Base-by-base conservation (phyloP, 2,888 invertebrate species). In the Polydrusus tereticollis region DNA sequence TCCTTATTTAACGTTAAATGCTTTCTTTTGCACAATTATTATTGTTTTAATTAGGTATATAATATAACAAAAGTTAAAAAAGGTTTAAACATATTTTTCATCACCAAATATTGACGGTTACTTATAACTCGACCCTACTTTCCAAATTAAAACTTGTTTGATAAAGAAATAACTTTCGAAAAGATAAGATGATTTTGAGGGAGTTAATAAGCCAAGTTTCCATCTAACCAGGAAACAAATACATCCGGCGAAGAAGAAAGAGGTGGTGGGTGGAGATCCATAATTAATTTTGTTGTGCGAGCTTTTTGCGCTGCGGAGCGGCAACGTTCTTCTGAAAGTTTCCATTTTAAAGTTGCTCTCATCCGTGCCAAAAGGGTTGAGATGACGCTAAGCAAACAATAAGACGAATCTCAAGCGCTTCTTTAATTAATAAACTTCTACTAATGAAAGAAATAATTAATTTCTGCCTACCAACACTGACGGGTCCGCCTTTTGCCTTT, bases 381-480 rank as follows among this genome's bases (percentile, higher is more conserved):
- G 84, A 85, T 85, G 85, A 85, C 85, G 85, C 82, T 85, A 80
- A 80, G 83, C 82, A 85, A 85, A 85, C 85, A 85, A 81, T 82
- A 81, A 84, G 85, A 84, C 85, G 82, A 83, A 82, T 83, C 83
- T 82, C 81, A 79, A 83, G 83, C 83, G 85, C 85, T 85, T 85
- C 86, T 85, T 86, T 86, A 86, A 86, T 86, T 86, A 86, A 86
- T 86, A 86, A 86, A 86, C 85, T 86, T 85, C 85, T 85, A 82
- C 85, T 85, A 86, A 86, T 85, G 85, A 86, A 86, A 86, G 86
- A 86, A 86, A 86, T 86, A 86, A 85, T 86, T 86, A 86, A 86
- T 86, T 85, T 85, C 85, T 83, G 84, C 85, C 73, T 73, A 60
- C 73, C 69, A 62, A 69, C 73, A 65, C 67, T 41, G 71, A 70